A percentile compares a stretch with the other conserved stretches of the same genome.
phyloP scores from a whole-genome alignment of 1,140 invertebrate genomes.

The Calycopis cecrops region DNA sequence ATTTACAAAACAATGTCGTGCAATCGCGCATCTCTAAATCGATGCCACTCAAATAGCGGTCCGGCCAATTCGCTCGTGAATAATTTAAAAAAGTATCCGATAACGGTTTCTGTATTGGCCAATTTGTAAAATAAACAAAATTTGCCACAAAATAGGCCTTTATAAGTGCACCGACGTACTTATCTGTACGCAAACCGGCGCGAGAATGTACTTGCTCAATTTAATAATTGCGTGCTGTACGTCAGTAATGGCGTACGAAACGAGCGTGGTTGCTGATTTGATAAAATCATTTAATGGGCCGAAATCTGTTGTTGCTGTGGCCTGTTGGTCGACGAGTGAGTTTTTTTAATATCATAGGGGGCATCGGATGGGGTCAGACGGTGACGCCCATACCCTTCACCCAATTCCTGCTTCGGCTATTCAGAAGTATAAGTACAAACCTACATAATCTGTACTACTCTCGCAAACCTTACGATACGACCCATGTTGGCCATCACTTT shows the following conservation, averaged over 20 bases:
- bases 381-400: no score
- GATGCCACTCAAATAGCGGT: conserved; percentile 9
- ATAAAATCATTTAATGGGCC: conserved; percentile 32
- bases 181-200: conserved; percentile 17
- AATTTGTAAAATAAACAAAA: conserved; percentile 31
- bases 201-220: conserved; percentile 7
- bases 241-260: conserved; percentile 15
- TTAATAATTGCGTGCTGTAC: conserved; percentile 18
- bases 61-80: background rate
- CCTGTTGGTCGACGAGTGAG: conserved; percentile 46
- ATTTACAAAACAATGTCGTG: no score
- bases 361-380: no score
- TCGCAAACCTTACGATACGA: no score
- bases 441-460: no score
- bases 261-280: conserved; percentile 32
- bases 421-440: no score
- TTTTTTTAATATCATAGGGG: conserved; percentile 1
- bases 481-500: no score
- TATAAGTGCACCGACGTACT: conserved; percentile 10
- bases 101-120: conserved; percentile 21
- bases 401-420: no score
- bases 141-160: conserved; percentile 23
- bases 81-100: conserved; percentile 15
- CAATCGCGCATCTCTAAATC: background rate
- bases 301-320: conserved; percentile 32